Conservation (phyloP, 2,888 invertebrate species). For the Leptarthrus brevirostris region DNA sequence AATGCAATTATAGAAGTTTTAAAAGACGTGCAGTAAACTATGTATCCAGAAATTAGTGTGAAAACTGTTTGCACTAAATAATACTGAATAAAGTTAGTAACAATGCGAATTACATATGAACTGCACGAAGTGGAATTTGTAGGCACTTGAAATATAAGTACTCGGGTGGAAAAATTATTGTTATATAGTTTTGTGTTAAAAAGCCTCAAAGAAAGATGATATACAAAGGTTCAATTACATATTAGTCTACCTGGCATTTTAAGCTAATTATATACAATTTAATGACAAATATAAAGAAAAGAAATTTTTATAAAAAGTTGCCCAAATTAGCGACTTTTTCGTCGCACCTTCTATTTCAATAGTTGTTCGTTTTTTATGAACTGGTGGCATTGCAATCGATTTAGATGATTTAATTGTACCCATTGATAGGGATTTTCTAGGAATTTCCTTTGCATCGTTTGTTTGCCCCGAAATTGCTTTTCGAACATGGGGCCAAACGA, state of each 20-base stretch:
- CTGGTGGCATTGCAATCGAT: slow-evolving; percentile 69
- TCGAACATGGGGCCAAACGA: slow-evolving; percentile 82
- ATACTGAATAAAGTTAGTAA: too few relatives aligned
- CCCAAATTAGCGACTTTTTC: slow-evolving; percentile 63
- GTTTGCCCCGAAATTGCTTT: slow-evolving; percentile 67
- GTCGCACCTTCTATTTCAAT: slow-evolving; percentile 69
- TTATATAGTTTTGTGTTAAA: neutral
- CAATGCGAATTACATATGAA: too few relatives aligned
- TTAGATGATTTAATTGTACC: slow-evolving; percentile 80
- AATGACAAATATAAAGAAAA: slow-evolving; percentile 40
- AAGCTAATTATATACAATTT: slow-evolving; percentile 42
- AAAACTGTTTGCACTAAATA: too few relatives aligned
- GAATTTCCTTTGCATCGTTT: slow-evolving; percentile 71
- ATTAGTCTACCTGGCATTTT: slow-evolving; percentile 38
- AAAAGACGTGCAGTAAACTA: too few relatives aligned
- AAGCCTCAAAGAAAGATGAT: neutral
- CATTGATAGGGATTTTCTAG: slow-evolving; percentile 88
- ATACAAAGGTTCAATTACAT: slow-evolving; percentile 10
- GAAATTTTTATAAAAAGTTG: slow-evolving; percentile 46
- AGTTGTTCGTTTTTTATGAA: slow-evolving; percentile 76
- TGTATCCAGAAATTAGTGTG: too few relatives aligned
- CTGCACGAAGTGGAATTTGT: too few relatives aligned
- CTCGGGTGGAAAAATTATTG: too few relatives aligned
- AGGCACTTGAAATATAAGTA: too few relatives aligned
- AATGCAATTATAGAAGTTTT: too few relatives aligned